phyloP scores from a whole-genome alignment of 2,113 vertebrate genomes.

The Engraulis encrasicolus region DNA sequence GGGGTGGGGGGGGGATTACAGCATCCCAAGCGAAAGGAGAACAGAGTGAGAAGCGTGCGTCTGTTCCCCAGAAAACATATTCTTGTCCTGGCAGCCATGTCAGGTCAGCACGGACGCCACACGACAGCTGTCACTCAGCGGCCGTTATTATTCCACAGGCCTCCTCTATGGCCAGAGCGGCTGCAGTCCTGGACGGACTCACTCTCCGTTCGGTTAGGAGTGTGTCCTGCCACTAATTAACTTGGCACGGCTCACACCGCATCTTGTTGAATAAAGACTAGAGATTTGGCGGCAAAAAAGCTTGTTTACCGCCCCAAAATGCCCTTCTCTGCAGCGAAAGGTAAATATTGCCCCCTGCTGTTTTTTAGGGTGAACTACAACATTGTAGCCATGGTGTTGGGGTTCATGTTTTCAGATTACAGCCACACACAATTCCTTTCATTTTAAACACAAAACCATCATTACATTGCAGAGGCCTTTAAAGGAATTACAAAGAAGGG shows the following conservation, averaged over 20 bases:
- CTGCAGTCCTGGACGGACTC: neutral
- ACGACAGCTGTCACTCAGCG: neutral
- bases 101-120: neutral
- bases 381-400: neutral
- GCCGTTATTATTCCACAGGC: neutral
- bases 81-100: neutral
- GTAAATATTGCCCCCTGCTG: conserved; percentile 11
- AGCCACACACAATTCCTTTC: neutral
- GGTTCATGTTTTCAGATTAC: neutral
- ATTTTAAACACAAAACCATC: neutral
- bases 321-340: neutral
- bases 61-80: neutral
- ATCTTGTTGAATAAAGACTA: neutral
- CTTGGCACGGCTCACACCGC: neutral
- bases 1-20: neutral
- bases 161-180: neutral
- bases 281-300: neutral
- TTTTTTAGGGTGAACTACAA: neutral
- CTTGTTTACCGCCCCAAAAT: neutral
- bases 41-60: neutral
- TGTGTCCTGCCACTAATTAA: conserved; percentile 15
- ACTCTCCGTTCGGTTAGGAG: neutral
- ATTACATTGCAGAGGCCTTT: neutral
- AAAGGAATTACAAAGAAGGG: neutral
- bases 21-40: neutral